Percentiles rank a stretch among this genome's conserved stretches.
phyloP scores from a whole-genome alignment of 2,888 invertebrate species.

The Papilio elwesi region DNA sequence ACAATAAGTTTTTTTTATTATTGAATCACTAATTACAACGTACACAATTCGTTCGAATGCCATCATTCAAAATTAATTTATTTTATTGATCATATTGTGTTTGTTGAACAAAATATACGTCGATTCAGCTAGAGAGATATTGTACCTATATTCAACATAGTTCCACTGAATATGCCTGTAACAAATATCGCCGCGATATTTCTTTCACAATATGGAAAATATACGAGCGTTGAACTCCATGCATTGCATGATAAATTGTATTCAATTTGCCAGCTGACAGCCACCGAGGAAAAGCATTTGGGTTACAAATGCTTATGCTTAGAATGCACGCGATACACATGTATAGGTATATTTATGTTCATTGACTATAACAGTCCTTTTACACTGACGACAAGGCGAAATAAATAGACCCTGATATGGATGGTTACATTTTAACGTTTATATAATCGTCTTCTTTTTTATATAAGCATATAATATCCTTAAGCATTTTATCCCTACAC shows the following conservation, averaged over 20 bases:
- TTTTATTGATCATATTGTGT: too few relatives aligned
- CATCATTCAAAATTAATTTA: too few relatives aligned
- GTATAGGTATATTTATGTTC: slow-evolving; percentile 43
- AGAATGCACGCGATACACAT: slow-evolving; percentile 74
- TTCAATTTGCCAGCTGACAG: slow-evolving; percentile 80
- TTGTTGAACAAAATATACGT: background rate
- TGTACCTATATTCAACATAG: slow-evolving; percentile 4
- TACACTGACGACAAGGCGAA: slow-evolving; percentile 10
- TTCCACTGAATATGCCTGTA: slow-evolving; percentile 26
- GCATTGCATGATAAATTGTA: slow-evolving; percentile 79
- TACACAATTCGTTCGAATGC: too few relatives aligned
- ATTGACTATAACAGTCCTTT: slow-evolving; percentile 21
- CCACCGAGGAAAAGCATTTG: slow-evolving; percentile 75
- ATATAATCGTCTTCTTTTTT: background rate
- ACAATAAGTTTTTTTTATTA: too few relatives aligned
- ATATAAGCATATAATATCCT: too few relatives aligned
- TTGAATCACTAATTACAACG: too few relatives aligned
- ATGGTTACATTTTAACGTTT: background rate
- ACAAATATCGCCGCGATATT: slow-evolving; percentile 37
- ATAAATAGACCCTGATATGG: background rate
- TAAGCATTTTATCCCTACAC: background rate
- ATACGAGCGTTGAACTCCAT: slow-evolving; percentile 63
- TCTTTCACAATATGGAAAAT: slow-evolving; percentile 55
- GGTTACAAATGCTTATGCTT: slow-evolving; percentile 79
- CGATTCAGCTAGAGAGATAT: background rate